Percentiles rank a stretch among this genome's conserved stretches.
Evolutionary conservation across 1,140 invertebrate genomes (phyloP).

Genomic region (Venturia canescens): DNA sequence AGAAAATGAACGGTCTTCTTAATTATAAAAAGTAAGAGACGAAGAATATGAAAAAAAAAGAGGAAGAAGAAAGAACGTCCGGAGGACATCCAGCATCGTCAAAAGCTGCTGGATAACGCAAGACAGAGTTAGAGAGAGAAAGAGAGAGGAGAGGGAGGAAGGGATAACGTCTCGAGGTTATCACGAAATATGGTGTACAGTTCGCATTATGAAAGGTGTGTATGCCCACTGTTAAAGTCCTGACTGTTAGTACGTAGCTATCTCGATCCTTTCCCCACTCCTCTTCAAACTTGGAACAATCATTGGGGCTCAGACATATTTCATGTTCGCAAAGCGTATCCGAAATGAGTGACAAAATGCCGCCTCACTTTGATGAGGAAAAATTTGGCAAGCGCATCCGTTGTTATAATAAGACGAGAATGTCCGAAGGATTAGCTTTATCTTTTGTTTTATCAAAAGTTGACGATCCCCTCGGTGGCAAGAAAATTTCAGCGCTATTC

Average conservation of each 20-base stretch:
- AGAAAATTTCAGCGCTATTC: too few relatives aligned
- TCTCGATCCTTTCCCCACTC: background rate
- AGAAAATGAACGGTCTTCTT: slow-evolving; percentile 44
- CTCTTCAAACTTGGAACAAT: too few relatives aligned
- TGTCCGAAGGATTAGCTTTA: too few relatives aligned
- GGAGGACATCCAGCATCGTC: slow-evolving; percentile 33
- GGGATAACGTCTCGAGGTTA: slow-evolving; percentile 10
- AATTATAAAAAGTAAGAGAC: slow-evolving; percentile 37
- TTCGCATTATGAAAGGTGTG: slow-evolving; percentile 35
- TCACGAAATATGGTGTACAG: background rate
- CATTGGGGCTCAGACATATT: background rate
- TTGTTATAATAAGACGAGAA: too few relatives aligned
- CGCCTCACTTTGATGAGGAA: too few relatives aligned
- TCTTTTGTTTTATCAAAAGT: too few relatives aligned
- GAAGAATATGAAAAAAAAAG: slow-evolving; percentile 15
- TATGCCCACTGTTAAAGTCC: slow-evolving; percentile 15
- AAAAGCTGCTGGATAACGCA: background rate
- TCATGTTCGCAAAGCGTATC: background rate
- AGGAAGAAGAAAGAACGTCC: slow-evolving; percentile 16
- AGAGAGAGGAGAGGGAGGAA: background rate
- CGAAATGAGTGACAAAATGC: too few relatives aligned
- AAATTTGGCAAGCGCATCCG: too few relatives aligned
- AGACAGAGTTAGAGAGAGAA: background rate
- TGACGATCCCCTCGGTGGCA: too few relatives aligned
- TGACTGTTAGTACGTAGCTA: slow-evolving; percentile 5